Conservation (phyloP, 2,113 vertebrate species). For the Marmota monax region DNA sequence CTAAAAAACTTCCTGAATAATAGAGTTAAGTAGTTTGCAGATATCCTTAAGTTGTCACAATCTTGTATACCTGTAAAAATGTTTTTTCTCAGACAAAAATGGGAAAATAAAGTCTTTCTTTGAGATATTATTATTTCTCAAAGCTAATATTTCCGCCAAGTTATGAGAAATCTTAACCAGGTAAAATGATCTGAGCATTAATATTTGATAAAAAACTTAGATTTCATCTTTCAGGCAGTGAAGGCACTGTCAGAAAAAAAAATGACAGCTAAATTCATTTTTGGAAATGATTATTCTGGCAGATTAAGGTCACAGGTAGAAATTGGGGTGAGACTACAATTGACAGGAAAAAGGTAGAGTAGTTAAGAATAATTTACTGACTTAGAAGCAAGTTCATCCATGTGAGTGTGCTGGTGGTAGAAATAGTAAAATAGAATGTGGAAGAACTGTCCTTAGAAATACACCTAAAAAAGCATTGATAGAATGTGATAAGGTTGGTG, state of each 20-base stretch:
- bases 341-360: background rate
- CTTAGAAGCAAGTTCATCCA: background rate
- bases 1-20: background rate
- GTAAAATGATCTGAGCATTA: slow-evolving; percentile 6
- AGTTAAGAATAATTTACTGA: background rate
- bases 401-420: accelerated
- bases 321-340: background rate
- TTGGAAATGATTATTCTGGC: slow-evolving; percentile 9
- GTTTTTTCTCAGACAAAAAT: background rate
- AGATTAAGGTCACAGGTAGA: background rate
- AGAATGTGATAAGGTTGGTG: background rate
- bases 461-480: background rate
- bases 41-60: background rate
- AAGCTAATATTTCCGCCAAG: background rate
- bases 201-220: slow-evolving; percentile 4
- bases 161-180: slow-evolving; percentile 3
- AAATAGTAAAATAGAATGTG: background rate
- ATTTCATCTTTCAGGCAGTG: slow-evolving; percentile 19
- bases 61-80: background rate
- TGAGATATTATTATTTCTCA: background rate
- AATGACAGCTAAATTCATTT: background rate
- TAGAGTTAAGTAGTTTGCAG: background rate
- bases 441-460: background rate
- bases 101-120: background rate
- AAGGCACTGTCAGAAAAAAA: background rate